Evolutionary conservation across 1,140 invertebrate genomes (phyloP).

Genomic region (Halyomorpha halys): DNA sequence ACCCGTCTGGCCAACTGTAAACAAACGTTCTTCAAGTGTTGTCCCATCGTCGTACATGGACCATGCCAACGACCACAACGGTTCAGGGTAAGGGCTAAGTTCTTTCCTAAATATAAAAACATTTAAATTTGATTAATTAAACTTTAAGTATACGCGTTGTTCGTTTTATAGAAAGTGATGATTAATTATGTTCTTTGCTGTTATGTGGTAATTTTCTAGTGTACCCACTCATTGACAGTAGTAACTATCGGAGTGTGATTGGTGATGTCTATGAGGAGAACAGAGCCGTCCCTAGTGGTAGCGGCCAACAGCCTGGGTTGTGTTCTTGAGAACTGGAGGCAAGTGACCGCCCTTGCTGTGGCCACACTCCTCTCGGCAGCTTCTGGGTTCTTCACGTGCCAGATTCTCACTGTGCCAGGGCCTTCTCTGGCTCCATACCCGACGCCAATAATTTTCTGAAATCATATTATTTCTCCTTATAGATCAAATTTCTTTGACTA

Average conservation of each 20-base stretch:
- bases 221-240: neutral
- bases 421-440: neutral
- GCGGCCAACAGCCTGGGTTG: neutral
- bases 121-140: too few relatives aligned
- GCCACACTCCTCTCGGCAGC: neutral
- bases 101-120: neutral
- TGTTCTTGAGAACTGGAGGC: neutral
- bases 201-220: too few relatives aligned
- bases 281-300: neutral
- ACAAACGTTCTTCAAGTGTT: neutral
- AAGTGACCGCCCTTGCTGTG: neutral
- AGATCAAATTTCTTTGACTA: too few relatives aligned
- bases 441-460: neutral
- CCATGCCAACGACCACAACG: neutral
- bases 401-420: neutral
- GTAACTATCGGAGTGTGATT: neutral
- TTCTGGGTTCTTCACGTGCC: slow-evolving; percentile 4
- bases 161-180: too few relatives aligned
- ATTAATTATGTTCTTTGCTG: too few relatives aligned
- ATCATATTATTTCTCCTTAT: too few relatives aligned
- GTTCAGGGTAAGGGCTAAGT: neutral
- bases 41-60: neutral
- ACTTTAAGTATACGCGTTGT: too few relatives aligned
- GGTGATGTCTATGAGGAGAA: neutral
- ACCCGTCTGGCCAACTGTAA: neutral